Percentiles rank a stretch among this genome's conserved stretches.
Conservation (phyloP, 2,888 invertebrate species). For the Troides aeacus region DNA sequence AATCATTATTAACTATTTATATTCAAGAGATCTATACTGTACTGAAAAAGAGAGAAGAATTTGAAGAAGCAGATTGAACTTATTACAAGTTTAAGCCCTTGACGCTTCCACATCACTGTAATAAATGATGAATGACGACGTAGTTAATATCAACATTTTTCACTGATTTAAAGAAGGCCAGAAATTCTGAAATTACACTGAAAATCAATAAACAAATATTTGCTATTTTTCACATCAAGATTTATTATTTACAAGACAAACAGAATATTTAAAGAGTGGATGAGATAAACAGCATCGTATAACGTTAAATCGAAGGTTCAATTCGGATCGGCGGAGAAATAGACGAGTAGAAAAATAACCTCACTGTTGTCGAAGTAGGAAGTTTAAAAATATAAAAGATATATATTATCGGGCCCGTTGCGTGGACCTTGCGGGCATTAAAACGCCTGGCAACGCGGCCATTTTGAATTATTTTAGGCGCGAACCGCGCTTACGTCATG, state of each 20-base stretch:
- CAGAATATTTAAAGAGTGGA: not conserved
- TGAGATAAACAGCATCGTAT: not conserved
- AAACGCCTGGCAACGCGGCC: constrained; percentile 14
- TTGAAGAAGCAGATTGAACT: too few relatives aligned
- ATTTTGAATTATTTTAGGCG: constrained; percentile 14
- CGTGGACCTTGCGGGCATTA: constrained; percentile 15
- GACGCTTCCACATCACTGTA: too few relatives aligned
- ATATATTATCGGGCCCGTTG: constrained; percentile 11
- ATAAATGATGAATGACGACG: too few relatives aligned
- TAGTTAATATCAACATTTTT: too few relatives aligned
- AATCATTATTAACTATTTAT: too few relatives aligned
- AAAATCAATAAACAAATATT: not conserved
- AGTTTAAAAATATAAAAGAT: constrained; percentile 25
- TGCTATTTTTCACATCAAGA: not conserved
- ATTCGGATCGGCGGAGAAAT: not conserved
- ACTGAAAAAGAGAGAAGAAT: too few relatives aligned
- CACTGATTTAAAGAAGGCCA: not conserved
- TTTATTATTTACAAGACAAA: not conserved
- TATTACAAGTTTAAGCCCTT: too few relatives aligned
- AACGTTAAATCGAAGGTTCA: not conserved
- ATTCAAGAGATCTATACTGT: too few relatives aligned
- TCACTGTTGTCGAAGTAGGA: constrained; percentile 22
- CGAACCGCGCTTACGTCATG: constrained; percentile 19
- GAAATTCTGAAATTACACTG: not conserved
- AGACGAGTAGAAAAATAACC: constrained; percentile 1